phyloP scores from a whole-genome alignment of 2,888 invertebrate genomes.

The Ptychoptera contaminata region DNA sequence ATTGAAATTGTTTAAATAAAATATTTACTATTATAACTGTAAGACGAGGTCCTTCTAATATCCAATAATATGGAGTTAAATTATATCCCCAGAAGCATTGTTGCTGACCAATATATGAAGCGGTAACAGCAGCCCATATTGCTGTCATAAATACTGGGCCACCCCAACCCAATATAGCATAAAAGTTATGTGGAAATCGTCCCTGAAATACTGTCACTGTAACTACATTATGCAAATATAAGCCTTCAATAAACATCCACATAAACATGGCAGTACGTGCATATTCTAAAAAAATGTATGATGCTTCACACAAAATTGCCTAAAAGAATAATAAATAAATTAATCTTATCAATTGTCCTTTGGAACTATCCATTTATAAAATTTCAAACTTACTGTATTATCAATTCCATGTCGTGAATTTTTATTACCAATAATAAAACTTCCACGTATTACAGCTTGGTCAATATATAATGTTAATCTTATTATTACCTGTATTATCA shows the following conservation, averaged over 20 bases:
- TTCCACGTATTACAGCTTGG: conserved; percentile 39
- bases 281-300: conserved; percentile 72
- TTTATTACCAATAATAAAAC: conserved; percentile 22
- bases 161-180: conserved; percentile 59
- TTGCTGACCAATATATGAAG: conserved; percentile 29
- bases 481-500: conserved; percentile 59
- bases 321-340: conserved; percentile 32
- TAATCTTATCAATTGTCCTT: too few species aligned
- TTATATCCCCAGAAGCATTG: conserved; percentile 72
- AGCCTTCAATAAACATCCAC: conserved; percentile 95
- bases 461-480: conserved; percentile 60
- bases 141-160: conserved; percentile 49
- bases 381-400: conserved; percentile 40
- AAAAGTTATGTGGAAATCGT: conserved; percentile 36
- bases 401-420: conserved; percentile 38
- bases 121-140: conserved; percentile 51
- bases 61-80: conserved; percentile 68
- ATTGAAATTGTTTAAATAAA: neutral
- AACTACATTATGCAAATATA: conserved; percentile 73
- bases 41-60: conserved; percentile 74
- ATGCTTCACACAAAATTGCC: conserved; percentile 65
- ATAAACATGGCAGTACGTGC: conserved; percentile 80
- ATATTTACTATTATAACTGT: conserved; percentile 58
- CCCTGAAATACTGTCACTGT: conserved; percentile 58
- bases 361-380: too few species aligned